Conservation (phyloP, 1,140 invertebrate species). For the Brevipalpus yothersi region DNA sequence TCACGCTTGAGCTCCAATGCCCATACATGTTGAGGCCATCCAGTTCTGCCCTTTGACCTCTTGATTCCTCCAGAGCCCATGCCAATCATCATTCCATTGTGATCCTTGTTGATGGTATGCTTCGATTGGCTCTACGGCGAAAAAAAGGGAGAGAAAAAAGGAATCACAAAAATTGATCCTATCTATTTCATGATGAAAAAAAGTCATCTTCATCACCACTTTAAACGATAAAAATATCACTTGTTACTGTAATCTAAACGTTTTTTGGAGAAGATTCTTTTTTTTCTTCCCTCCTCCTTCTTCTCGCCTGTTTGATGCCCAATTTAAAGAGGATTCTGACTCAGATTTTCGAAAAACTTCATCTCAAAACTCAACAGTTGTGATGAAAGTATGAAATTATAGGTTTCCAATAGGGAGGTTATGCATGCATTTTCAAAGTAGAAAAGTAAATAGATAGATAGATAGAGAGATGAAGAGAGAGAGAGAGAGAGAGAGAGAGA, state of each 20-base stretch:
- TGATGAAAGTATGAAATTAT: too few species aligned
- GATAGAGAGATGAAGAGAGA: too few species aligned
- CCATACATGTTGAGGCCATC: slow-evolving; percentile 76
- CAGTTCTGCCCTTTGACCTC: slow-evolving; percentile 45
- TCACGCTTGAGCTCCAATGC: slow-evolving; percentile 36
- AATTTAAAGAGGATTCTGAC: too few species aligned
- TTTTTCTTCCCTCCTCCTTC: too few species aligned
- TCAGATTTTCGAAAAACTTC: too few species aligned
- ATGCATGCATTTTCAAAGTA: too few species aligned
- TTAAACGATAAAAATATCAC: not conserved
- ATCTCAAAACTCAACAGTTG: too few species aligned
- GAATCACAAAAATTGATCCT: not conserved
- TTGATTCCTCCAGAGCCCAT: not conserved
- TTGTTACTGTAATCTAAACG: not conserved
- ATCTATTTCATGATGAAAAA: not conserved
- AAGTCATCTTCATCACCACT: not conserved
- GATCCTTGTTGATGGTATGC: not conserved
- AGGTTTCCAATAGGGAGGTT: too few species aligned
- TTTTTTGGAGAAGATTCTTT: too few species aligned
- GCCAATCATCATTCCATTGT: not conserved
- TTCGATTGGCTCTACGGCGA: not conserved
- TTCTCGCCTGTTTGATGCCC: too few species aligned
- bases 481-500: too few species aligned
- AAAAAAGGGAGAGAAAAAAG: not conserved
- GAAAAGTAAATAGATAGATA: too few species aligned